Base-by-base conservation (phyloP, 2,888 invertebrate species). In the Macaria notata region DNA sequence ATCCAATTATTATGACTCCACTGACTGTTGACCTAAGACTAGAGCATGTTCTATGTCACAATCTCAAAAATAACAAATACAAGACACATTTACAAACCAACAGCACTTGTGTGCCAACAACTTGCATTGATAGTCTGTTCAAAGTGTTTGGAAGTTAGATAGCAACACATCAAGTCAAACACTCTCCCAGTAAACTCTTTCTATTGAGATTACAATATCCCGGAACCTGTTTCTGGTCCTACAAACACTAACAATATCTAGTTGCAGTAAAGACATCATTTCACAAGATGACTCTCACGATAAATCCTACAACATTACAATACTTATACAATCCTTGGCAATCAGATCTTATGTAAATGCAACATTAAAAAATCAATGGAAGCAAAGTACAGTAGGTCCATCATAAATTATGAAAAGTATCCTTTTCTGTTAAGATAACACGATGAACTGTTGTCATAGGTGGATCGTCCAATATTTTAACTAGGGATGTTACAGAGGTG, bases 41-140 rank as follows among this genome's bases (percentile, higher is more conserved):
- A 76, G 77, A 73, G 64, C 67, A 62, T 71, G 64, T 63, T 58
- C 49, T 56, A 54, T 46, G 61, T 68, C 61, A 68, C 64, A 73
- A 74, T 71, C 64, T 71, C 69, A 69, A 66, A 68, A 61, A 62
- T 64, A 70, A 66, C 62, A 62, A 61, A 64, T 56, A 56, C 49
- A 65, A 55, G 49, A 54, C 33, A 45, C 33, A 29, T 43, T 65
- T 62, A 61, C 57, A 62, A 50, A 51, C 53, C 50, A 7, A 46
- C 49, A 33, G 9, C 41, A 43, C 42, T 38, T 38, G 0, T 62
- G 62, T 62, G 61, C 60, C 63, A 46, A 44, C 31, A 47, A 44
- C 45, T 53, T 45, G 45, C 46, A 44, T 46, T 48, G 46, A 41
- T 9, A 46, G 46, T 31, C n/a, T 46, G 49, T 52, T 50, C 19